Conservation (phyloP, 2,797 vertebrate genomes). For the Hydrophis major region DNA sequence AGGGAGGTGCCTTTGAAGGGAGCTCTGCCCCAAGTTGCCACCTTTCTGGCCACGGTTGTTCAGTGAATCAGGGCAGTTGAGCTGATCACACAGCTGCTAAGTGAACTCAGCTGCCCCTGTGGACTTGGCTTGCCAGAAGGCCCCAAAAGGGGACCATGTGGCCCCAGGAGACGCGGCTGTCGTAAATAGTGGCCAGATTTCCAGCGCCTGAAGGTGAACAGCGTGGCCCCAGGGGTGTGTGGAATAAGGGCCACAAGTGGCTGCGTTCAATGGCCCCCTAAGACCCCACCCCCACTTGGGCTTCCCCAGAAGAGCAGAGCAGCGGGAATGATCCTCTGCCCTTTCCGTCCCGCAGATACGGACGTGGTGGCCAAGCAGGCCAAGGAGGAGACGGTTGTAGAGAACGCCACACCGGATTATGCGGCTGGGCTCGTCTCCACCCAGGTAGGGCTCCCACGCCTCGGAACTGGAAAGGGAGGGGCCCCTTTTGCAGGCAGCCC, state of each 20-base stretch:
- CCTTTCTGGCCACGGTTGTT: background rate
- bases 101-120: accelerated
- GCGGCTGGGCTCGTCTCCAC: constrained; percentile 95
- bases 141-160: background rate
- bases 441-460: constrained; percentile 74
- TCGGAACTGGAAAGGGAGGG: too few relatives aligned
- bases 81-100: background rate
- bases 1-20: background rate
- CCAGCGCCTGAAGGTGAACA: background rate
- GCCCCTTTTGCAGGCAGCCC: too few relatives aligned
- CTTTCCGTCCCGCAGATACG: constrained; percentile 73
- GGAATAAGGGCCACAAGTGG: too few relatives aligned
- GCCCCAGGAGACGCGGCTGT: accelerated
- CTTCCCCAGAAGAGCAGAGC: background rate
- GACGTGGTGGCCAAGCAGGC: constrained; percentile 90
- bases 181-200: background rate
- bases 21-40: background rate
- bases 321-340: background rate
- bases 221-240: too few relatives aligned
- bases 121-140: background rate
- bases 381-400: constrained; percentile 93
- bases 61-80: background rate
- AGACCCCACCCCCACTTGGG: background rate
- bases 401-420: constrained; percentile 96
- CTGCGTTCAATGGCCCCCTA: too few relatives aligned